phyloP scores from a whole-genome alignment of 2,888 invertebrate genomes.

The Psylliodes chrysocephalus region DNA sequence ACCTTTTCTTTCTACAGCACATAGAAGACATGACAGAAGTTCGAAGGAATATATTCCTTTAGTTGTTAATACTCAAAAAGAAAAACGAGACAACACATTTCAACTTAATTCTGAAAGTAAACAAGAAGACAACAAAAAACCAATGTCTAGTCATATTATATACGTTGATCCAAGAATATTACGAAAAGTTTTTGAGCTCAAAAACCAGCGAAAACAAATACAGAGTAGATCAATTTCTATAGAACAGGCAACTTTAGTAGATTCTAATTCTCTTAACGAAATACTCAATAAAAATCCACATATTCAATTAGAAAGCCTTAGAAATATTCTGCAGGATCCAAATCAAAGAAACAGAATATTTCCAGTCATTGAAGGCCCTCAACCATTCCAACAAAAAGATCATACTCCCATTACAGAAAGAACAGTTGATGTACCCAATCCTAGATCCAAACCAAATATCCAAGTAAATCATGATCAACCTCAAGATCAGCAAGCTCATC shows the following conservation, averaged over 20 bases:
- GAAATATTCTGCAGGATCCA: conserved; percentile 59
- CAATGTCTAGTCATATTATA: conserved; percentile 34
- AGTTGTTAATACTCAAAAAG: background rate
- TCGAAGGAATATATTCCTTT: conserved; percentile 28
- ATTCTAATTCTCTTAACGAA: conserved; percentile 64
- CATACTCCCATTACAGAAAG: conserved; percentile 66
- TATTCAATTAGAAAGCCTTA: conserved; percentile 67
- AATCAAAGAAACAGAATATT: conserved; percentile 33
- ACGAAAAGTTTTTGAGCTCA: conserved; percentile 38
- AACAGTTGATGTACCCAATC: conserved; percentile 64
- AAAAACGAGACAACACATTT: conserved; percentile 36
- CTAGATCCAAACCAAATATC: conserved; percentile 51
- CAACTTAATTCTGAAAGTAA: conserved; percentile 36
- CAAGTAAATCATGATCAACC: conserved; percentile 35
- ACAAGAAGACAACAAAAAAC: too few relatives aligned
- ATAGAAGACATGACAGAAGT: conserved; percentile 14
- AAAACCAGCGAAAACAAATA: conserved; percentile 19
- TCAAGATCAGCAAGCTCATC: background rate
- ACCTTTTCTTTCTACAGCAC: conserved; percentile 12
- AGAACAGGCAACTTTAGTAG: background rate
- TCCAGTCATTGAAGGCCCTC: conserved; percentile 31
- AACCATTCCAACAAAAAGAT: conserved; percentile 39
- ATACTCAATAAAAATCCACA: conserved; percentile 66
- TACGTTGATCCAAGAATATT: conserved; percentile 47
- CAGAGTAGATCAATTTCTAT: conserved; percentile 19